phyloP scores from a whole-genome alignment of 1,140 invertebrate genomes.

The Lanistes nyassanus region DNA sequence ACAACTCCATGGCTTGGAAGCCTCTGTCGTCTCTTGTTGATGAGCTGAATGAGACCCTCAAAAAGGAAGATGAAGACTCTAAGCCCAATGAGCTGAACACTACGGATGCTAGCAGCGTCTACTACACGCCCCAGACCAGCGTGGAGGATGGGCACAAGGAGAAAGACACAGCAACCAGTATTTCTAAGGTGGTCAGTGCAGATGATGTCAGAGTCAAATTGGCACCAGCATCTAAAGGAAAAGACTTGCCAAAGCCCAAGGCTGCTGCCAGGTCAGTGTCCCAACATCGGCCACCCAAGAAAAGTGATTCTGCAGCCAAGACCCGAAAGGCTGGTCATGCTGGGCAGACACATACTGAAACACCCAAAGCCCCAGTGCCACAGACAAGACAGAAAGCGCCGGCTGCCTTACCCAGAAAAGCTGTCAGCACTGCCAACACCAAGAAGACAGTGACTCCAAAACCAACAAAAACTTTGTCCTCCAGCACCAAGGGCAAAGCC shows the following conservation, averaged over 20 bases:
- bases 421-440: not conserved
- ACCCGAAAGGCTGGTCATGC: too few relatives aligned
- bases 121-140: conserved; percentile 51
- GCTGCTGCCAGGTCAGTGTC: too few relatives aligned
- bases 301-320: too few relatives aligned
- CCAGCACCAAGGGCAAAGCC: not conserved
- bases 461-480: not conserved
- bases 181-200: too few relatives aligned
- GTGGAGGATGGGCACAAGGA: conserved; percentile 30
- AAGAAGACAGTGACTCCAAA: not conserved
- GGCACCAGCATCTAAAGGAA: too few relatives aligned
- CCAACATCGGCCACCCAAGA: too few relatives aligned
- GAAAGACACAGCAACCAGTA: not conserved
- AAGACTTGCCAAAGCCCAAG: too few relatives aligned
- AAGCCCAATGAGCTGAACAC: conserved; percentile 16
- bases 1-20: not conserved
- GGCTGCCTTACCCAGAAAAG: not conserved
- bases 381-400: not conserved
- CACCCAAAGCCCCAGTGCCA: conserved; percentile 24
- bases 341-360: conserved; percentile 21
- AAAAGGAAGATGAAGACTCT: conserved; percentile 27
- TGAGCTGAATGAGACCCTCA: conserved; percentile 25
- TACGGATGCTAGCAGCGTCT: conserved; percentile 41
- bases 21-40: conserved; percentile 23
- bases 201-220: too few relatives aligned